phyloP scores from a whole-genome alignment of 2,113 vertebrate genomes.

The Takifugu flavidus region DNA sequence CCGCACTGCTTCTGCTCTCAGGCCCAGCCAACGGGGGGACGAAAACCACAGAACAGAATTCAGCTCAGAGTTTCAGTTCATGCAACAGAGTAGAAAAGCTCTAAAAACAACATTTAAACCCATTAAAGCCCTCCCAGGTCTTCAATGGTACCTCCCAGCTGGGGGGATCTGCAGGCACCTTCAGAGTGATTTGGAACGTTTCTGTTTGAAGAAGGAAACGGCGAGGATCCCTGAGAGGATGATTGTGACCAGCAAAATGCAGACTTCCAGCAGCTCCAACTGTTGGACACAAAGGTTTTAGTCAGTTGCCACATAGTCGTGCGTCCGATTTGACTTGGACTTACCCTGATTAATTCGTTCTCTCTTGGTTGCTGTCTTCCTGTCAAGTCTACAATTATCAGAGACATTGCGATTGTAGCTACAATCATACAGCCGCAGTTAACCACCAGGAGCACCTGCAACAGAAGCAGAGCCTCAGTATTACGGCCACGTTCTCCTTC shows the following conservation, averaged over 20 bases:
- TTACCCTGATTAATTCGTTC: conserved; percentile 11
- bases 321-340: neutral
- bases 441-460: conserved; percentile 51
- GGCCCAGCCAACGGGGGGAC: conserved; percentile 5
- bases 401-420: conserved; percentile 22
- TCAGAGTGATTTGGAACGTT: conserved; percentile 13
- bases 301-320: too few relatives aligned
- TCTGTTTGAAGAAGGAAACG: conserved; percentile 49
- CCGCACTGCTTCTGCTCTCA: conserved; percentile 31
- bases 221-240: conserved; percentile 60
- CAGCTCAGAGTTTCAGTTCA: neutral
- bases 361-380: too few relatives aligned
- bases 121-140: neutral
- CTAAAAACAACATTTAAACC: too few relatives aligned
- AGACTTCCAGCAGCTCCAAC: conserved; percentile 53
- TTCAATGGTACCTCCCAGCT: neutral
- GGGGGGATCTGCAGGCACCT: neutral
- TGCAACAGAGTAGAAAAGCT: too few relatives aligned
- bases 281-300: conserved; percentile 26
- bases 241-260: conserved; percentile 54
- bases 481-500: neutral
- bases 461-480: neutral
- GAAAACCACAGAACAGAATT: conserved; percentile 30
- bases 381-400: conserved; percentile 57
- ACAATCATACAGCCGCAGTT: conserved; percentile 53